phyloP scores from a whole-genome alignment of 2,113 vertebrate genomes.

The Seriola dumerili region DNA sequence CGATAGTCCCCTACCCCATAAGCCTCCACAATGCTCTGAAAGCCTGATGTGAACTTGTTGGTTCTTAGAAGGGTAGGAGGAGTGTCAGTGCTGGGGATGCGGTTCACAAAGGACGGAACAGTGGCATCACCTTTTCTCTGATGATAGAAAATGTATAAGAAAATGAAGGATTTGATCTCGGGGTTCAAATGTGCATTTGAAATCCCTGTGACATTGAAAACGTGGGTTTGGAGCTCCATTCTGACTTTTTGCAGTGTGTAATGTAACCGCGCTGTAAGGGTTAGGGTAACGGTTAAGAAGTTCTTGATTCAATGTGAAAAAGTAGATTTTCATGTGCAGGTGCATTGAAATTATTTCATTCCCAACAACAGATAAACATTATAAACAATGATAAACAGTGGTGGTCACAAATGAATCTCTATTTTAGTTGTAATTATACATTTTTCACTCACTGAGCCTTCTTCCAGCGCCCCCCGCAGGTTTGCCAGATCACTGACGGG shows the following conservation, averaged over 20 bases:
- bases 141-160: not conserved
- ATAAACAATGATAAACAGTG: too few species aligned
- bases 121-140: slow-evolving; percentile 94
- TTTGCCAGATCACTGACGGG: slow-evolving; percentile 90
- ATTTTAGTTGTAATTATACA: not conserved
- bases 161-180: not conserved
- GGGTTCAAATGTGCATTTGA: too few species aligned
- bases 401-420: too few species aligned
- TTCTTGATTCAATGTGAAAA: too few species aligned
- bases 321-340: not conserved
- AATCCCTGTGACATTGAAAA: not conserved
- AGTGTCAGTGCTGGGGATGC: slow-evolving; percentile 90
- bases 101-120: slow-evolving; percentile 95
- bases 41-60: slow-evolving; percentile 97
- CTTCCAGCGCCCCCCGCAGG: slow-evolving; percentile 90
- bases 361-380: not conserved
- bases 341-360: not conserved
- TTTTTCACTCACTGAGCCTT: slow-evolving; percentile 91
- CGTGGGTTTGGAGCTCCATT: too few species aligned
- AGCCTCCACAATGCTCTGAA: slow-evolving; percentile 97
- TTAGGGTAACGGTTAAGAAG: not conserved
- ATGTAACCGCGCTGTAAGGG: too few species aligned
- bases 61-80: slow-evolving; percentile 94
- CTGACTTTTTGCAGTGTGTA: too few species aligned
- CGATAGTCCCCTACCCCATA: slow-evolving; percentile 95